Conservation (phyloP, 2,888 invertebrate genomes). For the Iselma pallidipennis region DNA sequence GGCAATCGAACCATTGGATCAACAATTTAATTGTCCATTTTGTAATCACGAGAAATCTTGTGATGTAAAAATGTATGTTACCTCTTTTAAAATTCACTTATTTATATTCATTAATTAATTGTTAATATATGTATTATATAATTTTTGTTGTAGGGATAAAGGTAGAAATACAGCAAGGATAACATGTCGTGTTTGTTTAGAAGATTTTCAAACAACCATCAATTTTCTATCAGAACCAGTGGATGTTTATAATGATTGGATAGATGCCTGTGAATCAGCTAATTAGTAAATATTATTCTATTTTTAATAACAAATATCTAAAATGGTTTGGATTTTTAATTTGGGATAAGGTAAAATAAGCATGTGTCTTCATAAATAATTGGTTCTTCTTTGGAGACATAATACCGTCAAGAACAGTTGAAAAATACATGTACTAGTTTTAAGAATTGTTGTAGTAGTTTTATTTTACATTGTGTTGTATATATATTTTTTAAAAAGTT, state of each 20-base stretch:
- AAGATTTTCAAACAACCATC: constrained; percentile 95
- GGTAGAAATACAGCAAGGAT: constrained; percentile 92
- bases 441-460: no score
- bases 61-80: constrained; percentile 95
- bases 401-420: no score
- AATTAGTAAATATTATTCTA: constrained; percentile 60
- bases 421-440: no score
- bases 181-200: constrained; percentile 92
- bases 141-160: constrained; percentile 79
- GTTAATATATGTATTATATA: not conserved
- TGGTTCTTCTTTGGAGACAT: no score
- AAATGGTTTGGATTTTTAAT: no score
- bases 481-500: no score
- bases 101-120: constrained; percentile 5
- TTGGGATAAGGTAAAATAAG: no score
- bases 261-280: constrained; percentile 97
- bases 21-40: constrained; percentile 98
- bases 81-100: not conserved
- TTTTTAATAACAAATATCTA: not conserved
- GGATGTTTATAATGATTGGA: constrained; percentile 99
- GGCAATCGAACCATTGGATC: constrained; percentile 90
- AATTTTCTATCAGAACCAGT: constrained; percentile 96
- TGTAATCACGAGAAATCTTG: constrained; percentile 99
- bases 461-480: no score
- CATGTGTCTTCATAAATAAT: no score